These are phyloP conservation scores for Aspidiotus destructor DNA, from an alignment of 2,888 invertebrate genomes.

Conservation along the genomic window DNA sequence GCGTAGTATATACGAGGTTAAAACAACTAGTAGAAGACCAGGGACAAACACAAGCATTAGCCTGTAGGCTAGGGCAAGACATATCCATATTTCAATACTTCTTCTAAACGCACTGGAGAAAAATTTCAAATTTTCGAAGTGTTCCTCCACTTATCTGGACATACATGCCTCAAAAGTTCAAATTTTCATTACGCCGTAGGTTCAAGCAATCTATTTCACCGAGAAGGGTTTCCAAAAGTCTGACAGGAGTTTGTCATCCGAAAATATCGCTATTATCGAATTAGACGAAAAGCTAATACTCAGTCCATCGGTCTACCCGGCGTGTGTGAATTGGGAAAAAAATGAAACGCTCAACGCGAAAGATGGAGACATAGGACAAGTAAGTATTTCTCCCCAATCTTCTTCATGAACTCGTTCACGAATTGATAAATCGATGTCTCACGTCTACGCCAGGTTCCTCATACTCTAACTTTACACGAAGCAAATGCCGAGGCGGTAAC, in stretches of 20 bases:
- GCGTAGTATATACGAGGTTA: no score
- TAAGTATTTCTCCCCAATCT: neutral
- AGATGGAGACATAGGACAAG: neutral
- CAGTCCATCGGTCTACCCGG: neutral
- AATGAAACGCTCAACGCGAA: neutral
- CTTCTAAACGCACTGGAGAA: no score
- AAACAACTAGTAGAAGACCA: no score
- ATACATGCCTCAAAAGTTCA: no score
- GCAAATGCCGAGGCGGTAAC: neutral
- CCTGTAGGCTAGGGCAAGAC: no score
- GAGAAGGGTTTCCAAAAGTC: neutral
- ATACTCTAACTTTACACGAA: neutral
- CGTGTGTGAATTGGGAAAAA: neutral
- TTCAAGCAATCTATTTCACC: neutral
- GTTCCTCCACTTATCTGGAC: no score
- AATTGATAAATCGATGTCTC: neutral
- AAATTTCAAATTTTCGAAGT: no score
- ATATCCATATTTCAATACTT: no score
- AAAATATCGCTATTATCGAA: conserved; percentile 1
- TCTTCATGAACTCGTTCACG: neutral
- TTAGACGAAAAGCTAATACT: neutral
- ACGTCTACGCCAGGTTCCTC: neutral
- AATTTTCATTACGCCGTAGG: neutral
- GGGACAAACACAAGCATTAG: no score
- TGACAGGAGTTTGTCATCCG: neutral